phyloP scores from a whole-genome alignment of 2,797 vertebrate species.

The Vespertilio murinus region DNA sequence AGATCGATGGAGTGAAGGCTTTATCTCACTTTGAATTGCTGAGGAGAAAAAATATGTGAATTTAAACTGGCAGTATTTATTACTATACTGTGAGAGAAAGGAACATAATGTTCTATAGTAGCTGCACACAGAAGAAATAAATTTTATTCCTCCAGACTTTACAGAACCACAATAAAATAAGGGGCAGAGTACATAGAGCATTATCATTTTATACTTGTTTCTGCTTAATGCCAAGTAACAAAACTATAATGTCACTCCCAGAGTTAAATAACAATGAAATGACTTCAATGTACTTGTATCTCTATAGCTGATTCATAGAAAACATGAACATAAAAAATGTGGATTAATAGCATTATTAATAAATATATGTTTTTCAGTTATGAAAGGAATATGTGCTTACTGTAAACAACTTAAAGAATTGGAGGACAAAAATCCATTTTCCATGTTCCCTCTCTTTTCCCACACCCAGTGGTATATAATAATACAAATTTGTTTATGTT shows the following conservation, averaged over 20 bases:
- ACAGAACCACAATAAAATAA: background rate
- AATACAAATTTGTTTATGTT: background rate
- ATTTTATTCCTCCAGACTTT: constrained; percentile 2
- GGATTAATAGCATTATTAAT: background rate
- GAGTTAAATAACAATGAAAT: background rate
- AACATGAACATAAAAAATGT: background rate
- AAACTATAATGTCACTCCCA: background rate
- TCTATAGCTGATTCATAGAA: constrained; percentile 1
- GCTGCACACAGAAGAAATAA: background rate
- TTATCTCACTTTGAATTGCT: background rate
- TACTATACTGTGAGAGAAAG: background rate
- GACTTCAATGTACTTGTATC: background rate
- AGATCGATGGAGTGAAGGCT: background rate
- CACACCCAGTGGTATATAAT: background rate
- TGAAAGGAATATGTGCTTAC: background rate
- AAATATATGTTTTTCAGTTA: background rate
- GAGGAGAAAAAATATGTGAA: background rate
- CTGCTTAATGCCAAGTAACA: constrained; percentile 5
- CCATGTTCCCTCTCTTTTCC: background rate
- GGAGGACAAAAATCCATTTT: background rate
- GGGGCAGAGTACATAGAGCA: background rate
- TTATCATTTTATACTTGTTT: background rate
- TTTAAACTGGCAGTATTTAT: constrained; percentile 22
- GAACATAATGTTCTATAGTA: background rate
- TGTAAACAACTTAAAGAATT: background rate